Evolutionary conservation across 2,888 invertebrate species (phyloP), one percentile per base, ranked within the genome.

Genomic region (Sarcophaga subvicina): DNA sequence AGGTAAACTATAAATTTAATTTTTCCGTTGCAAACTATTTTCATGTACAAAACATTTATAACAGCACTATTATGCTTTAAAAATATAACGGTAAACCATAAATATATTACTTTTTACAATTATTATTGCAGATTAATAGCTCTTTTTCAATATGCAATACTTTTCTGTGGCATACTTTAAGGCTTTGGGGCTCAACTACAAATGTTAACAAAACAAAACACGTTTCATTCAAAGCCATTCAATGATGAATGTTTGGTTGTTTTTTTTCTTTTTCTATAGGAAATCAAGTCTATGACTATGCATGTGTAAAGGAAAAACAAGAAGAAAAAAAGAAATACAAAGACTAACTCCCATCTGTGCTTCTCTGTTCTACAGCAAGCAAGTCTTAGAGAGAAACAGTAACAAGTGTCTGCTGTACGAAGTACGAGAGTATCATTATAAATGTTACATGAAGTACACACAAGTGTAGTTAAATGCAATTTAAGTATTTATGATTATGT

Each of bases 401-500:
- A 54, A 54, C 54, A 54, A 54, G 54, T 54, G 54, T 54, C 54
- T 54, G 54, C 17, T 37, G 37, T 37, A 37, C 8, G 37, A 37
- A 10, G 10, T 37, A 37, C 8, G 37, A 17, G 54, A 54, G 54
- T 54, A 54, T 54, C 54, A 54, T 54, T 14, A 37, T 37, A 37
- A 37, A 37, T 37, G 37, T 37, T 37, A 37, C 37, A 37, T 37
- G 10, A 37, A 37, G 37, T 37, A 37, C 37, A 54, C 54, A 54
- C 54, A 17, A 54, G 49, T 12, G 14, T 14, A 54, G 17, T 54
- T 77, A 80, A 85, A 85, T 76, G 80, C 84, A 76, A 80, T 83
- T 80, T 66, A 76, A 66, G 66, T 66, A 54, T 47, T 76, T 45
- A 37, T 84, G 47, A 76, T 76, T 59, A 77, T 80, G 54, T 70